A percentile compares a stretch with the other conserved stretches of the same genome.
phyloP scores from a whole-genome alignment of 35 echinoderm and acorn worm genomes.

The Ptychodera flava region DNA sequence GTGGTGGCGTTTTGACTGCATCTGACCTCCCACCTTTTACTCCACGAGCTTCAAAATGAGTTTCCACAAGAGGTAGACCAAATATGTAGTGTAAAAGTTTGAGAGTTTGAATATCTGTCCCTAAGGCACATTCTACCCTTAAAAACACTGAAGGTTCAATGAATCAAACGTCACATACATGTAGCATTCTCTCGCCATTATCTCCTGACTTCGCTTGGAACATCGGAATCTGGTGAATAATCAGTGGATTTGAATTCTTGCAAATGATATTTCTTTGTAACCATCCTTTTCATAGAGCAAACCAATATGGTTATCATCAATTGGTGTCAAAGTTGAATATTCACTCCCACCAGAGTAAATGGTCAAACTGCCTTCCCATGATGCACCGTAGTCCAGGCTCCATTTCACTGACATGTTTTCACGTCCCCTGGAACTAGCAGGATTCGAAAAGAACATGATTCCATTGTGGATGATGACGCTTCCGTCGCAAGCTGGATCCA shows the following conservation, averaged over 20 bases:
- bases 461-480: conserved; percentile 38
- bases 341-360: conserved; percentile 52
- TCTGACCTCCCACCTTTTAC: too few species aligned
- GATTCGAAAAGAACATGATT: conserved; percentile 63
- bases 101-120: too few species aligned
- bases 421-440: conserved; percentile 20
- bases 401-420: conserved; percentile 78
- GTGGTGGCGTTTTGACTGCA: too few species aligned
- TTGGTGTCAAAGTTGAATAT: conserved; percentile 54
- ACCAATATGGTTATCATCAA: conserved; percentile 73
- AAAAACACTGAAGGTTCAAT: too few species aligned
- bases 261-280: conserved; percentile 55
- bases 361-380: conserved; percentile 44
- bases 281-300: conserved; percentile 58
- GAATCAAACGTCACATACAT: too few species aligned
- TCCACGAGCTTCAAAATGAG: too few species aligned
- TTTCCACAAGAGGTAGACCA: too few species aligned
- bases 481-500: conserved; percentile 57
- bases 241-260: conserved; percentile 39
- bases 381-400: conserved; percentile 52
- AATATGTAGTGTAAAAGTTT: too few species aligned
- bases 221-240: too few species aligned
- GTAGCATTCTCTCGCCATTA: too few species aligned
- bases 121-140: too few species aligned
- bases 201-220: too few species aligned